phyloP scores from a whole-genome alignment of 1,140 invertebrate genomes.

The Yoshiicerus persimilis region DNA sequence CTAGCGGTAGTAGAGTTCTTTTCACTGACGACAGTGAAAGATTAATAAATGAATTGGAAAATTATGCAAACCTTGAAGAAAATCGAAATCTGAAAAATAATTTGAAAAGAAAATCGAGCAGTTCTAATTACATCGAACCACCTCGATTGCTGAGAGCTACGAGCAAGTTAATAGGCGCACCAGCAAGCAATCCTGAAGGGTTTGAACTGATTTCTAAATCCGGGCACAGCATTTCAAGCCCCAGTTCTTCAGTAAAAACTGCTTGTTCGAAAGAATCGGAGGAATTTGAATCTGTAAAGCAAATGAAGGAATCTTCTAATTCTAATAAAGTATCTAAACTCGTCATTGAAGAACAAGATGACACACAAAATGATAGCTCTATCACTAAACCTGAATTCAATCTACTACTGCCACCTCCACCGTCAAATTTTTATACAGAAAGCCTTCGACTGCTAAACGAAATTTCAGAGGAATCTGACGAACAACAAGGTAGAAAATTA shows the following conservation, averaged over 20 bases:
- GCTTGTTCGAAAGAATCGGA: neutral
- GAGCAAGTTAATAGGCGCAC: neutral
- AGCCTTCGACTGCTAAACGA: neutral
- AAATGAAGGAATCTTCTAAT: too few species aligned
- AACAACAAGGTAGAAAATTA: neutral
- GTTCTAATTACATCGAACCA: neutral
- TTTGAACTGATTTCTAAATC: neutral
- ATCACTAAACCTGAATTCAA: too few species aligned
- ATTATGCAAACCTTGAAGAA: neutral
- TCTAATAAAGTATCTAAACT: too few species aligned
- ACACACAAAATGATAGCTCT: too few species aligned
- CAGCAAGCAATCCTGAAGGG: neutral
- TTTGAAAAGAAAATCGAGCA: neutral
- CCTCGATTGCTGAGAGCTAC: neutral
- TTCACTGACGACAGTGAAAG: neutral
- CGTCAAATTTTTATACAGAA: too few species aligned
- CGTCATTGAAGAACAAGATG: too few species aligned
- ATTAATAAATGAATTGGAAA: neutral
- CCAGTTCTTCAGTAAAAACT: neutral
- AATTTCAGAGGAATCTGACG: neutral
- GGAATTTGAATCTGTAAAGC: neutral
- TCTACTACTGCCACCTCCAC: too few species aligned
- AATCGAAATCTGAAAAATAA: neutral
- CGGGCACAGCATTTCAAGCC: neutral
- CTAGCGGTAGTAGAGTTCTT: neutral